Evolutionary conservation across 2,113 vertebrate species (phyloP).

Genomic region (Antechinus flavipes): DNA sequence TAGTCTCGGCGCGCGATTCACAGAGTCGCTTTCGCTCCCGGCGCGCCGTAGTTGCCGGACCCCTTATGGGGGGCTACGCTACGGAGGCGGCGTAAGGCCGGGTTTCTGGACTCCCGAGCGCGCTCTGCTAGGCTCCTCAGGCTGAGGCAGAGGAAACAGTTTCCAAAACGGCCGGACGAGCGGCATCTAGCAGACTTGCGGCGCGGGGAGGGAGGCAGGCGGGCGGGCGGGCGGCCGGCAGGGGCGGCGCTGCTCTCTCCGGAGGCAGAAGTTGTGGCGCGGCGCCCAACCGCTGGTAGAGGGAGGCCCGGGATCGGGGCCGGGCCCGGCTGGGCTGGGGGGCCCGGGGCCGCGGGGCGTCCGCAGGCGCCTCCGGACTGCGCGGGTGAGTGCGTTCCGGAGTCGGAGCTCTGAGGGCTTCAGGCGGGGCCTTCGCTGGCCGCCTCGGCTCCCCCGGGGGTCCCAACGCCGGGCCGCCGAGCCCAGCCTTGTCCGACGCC

Average conservation of each 20-base stretch:
- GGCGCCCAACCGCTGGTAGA: conserved; percentile 21
- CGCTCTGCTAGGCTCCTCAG: conserved; percentile 8
- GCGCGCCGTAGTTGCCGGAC: conserved; percentile 65
- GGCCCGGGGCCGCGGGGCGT: conserved; percentile 28
- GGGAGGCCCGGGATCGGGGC: conserved; percentile 18
- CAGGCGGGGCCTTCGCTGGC: background rate
- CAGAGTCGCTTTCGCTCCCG: conserved; percentile 70
- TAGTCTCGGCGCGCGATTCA: conserved; percentile 73
- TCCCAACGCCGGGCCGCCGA: background rate
- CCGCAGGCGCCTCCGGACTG: conserved; percentile 53
- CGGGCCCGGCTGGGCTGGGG: conserved; percentile 29
- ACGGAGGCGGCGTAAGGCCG: conserved; percentile 76
- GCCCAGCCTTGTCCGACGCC: background rate
- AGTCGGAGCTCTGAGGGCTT: background rate
- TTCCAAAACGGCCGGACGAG: conserved; percentile 50
- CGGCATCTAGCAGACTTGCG: conserved; percentile 38
- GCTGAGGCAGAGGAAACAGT: conserved; percentile 51
- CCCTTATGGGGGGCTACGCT: conserved; percentile 66
- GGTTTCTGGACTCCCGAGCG: conserved; percentile 44
- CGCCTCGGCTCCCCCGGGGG: background rate
- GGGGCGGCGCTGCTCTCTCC: conserved; percentile 8
- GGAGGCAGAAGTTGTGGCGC: conserved; percentile 51
- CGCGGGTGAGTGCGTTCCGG: conserved; percentile 69
- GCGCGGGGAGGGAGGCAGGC: conserved; percentile 45
- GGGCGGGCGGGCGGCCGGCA: background rate